Evolutionary conservation across 1,140 invertebrate genomes (phyloP).

Genomic region (Glomeris maerens): DNA sequence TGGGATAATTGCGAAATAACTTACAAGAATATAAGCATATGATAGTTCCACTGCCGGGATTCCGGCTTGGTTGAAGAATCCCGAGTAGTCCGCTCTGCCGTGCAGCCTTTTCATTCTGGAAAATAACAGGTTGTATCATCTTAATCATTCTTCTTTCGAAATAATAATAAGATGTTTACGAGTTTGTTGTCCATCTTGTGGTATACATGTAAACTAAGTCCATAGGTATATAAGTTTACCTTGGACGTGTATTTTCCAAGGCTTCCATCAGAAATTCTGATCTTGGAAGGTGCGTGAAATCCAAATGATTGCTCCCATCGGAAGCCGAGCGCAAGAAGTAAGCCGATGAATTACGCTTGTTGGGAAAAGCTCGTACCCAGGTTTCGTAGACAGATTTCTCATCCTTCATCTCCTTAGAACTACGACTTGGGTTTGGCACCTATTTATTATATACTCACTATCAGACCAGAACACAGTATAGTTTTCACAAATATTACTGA

Average conservation of each 20-base stretch:
- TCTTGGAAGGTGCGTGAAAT: no score
- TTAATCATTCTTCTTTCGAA: constrained; percentile 2
- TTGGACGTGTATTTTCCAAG: constrained; percentile 17
- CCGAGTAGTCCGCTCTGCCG: constrained; percentile 17
- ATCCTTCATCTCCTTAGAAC: constrained; percentile 20
- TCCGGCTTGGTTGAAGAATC: constrained; percentile 21
- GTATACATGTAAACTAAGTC: not conserved
- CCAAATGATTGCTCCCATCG: no score
- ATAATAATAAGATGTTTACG: constrained; percentile 1
- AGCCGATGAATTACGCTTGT: constrained; percentile 13
- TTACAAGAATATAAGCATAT: constrained; percentile 15
- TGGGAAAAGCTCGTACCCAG: constrained; percentile 19
- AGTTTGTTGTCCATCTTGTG: not conserved
- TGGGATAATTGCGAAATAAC: no score
- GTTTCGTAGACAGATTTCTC: constrained; percentile 28
- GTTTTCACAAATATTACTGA: no score
- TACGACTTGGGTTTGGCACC: constrained; percentile 27
- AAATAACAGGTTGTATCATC: not conserved
- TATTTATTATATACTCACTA: constrained; percentile 11
- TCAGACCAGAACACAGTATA: no score
- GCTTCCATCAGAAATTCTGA: constrained; percentile 12
- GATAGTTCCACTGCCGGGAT: constrained; percentile 23
- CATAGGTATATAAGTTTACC: no score
- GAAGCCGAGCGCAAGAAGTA: constrained; percentile 6
- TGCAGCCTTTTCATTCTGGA: constrained; percentile 19